phyloP scores from a whole-genome alignment of 2,113 vertebrate genomes.

The Benitochromis conjunctus region DNA sequence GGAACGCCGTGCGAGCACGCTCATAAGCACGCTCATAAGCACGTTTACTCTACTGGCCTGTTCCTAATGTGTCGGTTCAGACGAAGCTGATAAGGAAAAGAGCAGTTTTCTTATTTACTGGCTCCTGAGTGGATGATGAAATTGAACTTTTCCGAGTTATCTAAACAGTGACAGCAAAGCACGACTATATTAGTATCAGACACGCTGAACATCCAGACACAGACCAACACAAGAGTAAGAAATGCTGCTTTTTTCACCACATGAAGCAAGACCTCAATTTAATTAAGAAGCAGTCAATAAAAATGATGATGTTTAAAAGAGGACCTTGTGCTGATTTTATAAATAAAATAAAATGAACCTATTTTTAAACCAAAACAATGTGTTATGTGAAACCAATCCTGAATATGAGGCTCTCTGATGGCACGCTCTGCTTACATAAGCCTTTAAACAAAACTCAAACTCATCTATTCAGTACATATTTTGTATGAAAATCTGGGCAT shows the following conservation, averaged over 20 bases:
- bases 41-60: conserved; percentile 5
- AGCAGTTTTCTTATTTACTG: not conserved
- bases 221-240: too few relatives aligned
- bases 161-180: not conserved
- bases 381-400: not conserved
- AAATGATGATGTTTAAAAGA: not conserved
- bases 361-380: not conserved
- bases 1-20: not conserved
- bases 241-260: not conserved
- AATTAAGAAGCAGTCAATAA: not conserved
- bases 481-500: not conserved
- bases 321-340: not conserved
- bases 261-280: not conserved
- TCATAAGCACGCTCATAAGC: too few relatives aligned
- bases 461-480: not conserved
- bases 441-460: not conserved
- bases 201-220: not conserved
- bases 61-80: not conserved
- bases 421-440: not conserved
- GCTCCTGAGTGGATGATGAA: not conserved
- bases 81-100: not conserved
- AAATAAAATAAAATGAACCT: not conserved
- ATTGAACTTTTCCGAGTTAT: conserved; percentile 13
- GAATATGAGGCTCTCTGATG: not conserved
- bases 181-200: not conserved